phyloP scores from a whole-genome alignment of 2,113 vertebrate genomes.

The Dolichotis patagonum region DNA sequence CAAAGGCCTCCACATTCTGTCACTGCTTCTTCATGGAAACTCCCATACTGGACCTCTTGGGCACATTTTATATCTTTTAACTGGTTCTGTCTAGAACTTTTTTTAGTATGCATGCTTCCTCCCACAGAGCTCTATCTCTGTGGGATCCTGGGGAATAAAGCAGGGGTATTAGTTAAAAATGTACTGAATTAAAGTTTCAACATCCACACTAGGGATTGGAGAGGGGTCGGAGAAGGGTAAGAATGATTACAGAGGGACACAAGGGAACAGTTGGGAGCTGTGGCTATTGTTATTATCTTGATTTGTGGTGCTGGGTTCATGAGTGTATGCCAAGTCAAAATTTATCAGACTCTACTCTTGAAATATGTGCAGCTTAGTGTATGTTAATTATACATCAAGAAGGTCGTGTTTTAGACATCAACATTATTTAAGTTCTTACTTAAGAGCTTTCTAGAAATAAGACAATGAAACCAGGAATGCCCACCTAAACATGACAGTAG shows the following conservation, averaged over 20 bases:
- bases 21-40: background rate
- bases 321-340: background rate
- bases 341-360: background rate
- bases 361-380: background rate
- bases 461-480: background rate
- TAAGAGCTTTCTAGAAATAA: slow-evolving; percentile 19
- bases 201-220: background rate
- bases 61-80: background rate
- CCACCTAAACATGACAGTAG: background rate
- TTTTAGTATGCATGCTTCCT: background rate
- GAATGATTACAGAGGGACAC: background rate
- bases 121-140: background rate
- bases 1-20: background rate
- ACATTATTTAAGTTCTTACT: background rate
- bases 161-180: background rate
- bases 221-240: background rate
- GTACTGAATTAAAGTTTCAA: background rate
- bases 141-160: background rate
- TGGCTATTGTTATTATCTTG: background rate
- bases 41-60: background rate
- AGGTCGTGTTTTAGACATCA: background rate
- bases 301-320: background rate
- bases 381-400: background rate
- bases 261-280: background rate
- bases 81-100: background rate